Conservation (phyloP, 2,888 invertebrate species). For the Melolontha melolontha region DNA sequence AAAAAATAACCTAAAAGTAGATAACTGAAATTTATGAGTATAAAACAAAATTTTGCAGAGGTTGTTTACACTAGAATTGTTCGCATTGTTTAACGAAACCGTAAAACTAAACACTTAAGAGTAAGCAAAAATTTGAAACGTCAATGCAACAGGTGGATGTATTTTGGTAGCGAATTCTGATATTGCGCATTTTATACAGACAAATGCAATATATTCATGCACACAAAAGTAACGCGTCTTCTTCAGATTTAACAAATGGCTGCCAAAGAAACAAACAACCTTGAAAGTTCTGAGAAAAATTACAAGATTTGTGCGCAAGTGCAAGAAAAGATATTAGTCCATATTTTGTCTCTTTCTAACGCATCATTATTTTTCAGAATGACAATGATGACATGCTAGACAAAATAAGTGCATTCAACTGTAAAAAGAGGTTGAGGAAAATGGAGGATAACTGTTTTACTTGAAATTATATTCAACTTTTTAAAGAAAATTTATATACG, state of each 20-base stretch:
- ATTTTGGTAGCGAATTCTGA: slow-evolving; percentile 42
- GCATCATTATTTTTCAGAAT: background rate
- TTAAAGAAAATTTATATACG: background rate
- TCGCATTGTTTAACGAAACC: slow-evolving; percentile 50
- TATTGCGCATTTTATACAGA: slow-evolving; percentile 28
- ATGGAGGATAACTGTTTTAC: slow-evolving; percentile 16
- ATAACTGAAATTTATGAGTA: slow-evolving; percentile 3
- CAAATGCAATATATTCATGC: slow-evolving; percentile 15
- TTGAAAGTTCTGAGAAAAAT: slow-evolving; percentile 65
- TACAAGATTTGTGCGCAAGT: slow-evolving; percentile 60
- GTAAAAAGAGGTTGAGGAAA: slow-evolving; percentile 33
- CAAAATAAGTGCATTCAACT: slow-evolving; percentile 36
- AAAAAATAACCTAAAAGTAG: slow-evolving; percentile 24
- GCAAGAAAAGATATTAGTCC: slow-evolving; percentile 35
- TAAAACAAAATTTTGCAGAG: slow-evolving; percentile 47
- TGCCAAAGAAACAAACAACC: slow-evolving; percentile 63
- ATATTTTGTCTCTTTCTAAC: slow-evolving; percentile 50
- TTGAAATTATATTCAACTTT: slow-evolving; percentile 3
- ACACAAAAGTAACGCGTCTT: slow-evolving; percentile 59
- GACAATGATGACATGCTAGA: slow-evolving; percentile 4
- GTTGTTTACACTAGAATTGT: slow-evolving; percentile 60
- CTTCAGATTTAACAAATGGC: slow-evolving; percentile 62
- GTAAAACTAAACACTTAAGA: slow-evolving; percentile 42
- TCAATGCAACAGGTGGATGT: slow-evolving; percentile 48
- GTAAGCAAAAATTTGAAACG: slow-evolving; percentile 40